Percentiles rank a stretch among this genome's conserved stretches.
Evolutionary conservation across 2,113 vertebrate species (phyloP).

Genomic region (Cnemophilus loriae): DNA sequence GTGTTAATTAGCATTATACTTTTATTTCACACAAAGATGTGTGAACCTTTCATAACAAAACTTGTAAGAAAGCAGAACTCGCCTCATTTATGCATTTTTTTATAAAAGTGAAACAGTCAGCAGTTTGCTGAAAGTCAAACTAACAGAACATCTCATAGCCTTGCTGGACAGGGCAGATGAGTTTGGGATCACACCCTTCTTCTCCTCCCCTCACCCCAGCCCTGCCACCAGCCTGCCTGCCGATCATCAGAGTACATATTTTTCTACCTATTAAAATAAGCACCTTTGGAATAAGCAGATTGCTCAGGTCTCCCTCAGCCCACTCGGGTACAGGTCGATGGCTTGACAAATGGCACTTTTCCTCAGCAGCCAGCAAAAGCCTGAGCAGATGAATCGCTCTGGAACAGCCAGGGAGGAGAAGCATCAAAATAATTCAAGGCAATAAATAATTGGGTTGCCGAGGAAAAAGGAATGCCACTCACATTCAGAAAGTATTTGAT

Average conservation of each 20-base stretch:
- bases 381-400: not conserved
- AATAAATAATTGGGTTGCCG: not conserved
- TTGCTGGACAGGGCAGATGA: not conserved
- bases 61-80: not conserved
- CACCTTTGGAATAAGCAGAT: not conserved
- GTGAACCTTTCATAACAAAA: slow-evolving; percentile 34
- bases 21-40: slow-evolving; percentile 37
- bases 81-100: not conserved
- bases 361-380: not conserved
- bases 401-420: not conserved
- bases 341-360: not conserved
- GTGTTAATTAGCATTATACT: slow-evolving; percentile 29
- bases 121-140: not conserved
- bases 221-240: not conserved
- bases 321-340: accelerated
- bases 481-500: not conserved
- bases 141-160: not conserved
- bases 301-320: not conserved
- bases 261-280: not conserved
- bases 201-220: not conserved
- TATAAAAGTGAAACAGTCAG: not conserved
- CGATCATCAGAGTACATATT: not conserved
- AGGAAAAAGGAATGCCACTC: not conserved
- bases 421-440: not conserved
- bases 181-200: not conserved